Evolutionary conservation across 2,888 invertebrate genomes (phyloP), one percentile per base, ranked within the genome.

Genomic region (Volucella bombylans): DNA sequence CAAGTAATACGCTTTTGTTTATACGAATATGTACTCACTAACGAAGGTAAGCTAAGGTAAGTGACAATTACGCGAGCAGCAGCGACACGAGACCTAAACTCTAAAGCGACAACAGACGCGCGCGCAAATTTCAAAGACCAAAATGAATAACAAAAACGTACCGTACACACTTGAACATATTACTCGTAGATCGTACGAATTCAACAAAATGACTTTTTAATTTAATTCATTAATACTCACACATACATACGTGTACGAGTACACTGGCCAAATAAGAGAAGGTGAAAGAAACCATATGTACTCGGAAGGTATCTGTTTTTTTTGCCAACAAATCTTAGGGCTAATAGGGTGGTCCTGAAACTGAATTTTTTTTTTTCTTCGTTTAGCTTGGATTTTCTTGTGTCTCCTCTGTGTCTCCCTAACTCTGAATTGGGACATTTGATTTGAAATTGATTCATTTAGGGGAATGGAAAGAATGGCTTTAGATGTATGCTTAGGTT

Each of bases 1-100:
- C 23, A 68, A 55, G 49, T 69, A 55, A 23, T 23, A 23, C 4
- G 23, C 23, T 23, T 23, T 31, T 31, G 31, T 6, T 31, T 31
- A 31, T 6, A 6, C 31, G 6, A 31, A 31, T 31, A 31, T 31
- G 31, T 31, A 31, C 31, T 31, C 6, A 31, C 31, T 49, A 23
- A 43, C 52, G 68, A 81, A 81, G 81, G 81, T 76, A 69, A 69
- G 43, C 43, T 79, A 79, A 79, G 79, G 72, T 73, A 79, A 73
- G 73, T 73, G 65, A 61, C 79, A 54, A 78, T 73, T 79, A 6
- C 31, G 61, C 61, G 65, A 79, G 49, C 39, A 59, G 41, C 67
- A 45, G 61, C 61, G 45, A 59, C 59, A 79, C 45, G 52, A 57
- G 59, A 71, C 31, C 52, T 49, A 45, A 61, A 68, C 49, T 31